Conservation (phyloP, 2,888 invertebrate genomes). For the Pogonocherus hispidulus region DNA sequence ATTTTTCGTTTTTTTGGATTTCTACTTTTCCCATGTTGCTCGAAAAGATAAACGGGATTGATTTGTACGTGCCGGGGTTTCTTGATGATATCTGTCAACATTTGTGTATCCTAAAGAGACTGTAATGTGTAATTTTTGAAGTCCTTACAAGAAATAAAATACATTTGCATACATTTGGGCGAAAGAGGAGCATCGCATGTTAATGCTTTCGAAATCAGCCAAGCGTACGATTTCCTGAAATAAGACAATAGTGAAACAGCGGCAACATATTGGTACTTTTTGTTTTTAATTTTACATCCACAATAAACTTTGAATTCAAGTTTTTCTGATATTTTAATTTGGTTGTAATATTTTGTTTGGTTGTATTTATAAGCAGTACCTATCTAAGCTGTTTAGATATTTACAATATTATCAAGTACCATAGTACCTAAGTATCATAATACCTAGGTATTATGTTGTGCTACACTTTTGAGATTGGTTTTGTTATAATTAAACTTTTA, state of each 20-base stretch:
- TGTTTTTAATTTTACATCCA: too few species aligned
- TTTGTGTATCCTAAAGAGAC: conserved; percentile 25
- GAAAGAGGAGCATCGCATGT: conserved; percentile 2
- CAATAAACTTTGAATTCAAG: too few species aligned
- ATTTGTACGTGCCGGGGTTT: conserved; percentile 34
- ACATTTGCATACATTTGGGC: conserved; percentile 21
- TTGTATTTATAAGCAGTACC: too few species aligned
- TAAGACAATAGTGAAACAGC: background rate
- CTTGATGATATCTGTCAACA: conserved; percentile 10
- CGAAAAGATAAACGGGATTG: conserved; percentile 30
- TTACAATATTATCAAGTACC: too few species aligned
- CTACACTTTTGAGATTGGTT: too few species aligned
- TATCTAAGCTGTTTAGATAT: too few species aligned
- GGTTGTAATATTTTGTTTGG: too few species aligned
- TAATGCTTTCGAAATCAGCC: background rate
- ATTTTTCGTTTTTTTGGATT: conserved; percentile 28
- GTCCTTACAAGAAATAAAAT: conserved; percentile 27
- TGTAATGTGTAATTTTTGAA: conserved; percentile 33
- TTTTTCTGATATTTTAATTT: too few species aligned
- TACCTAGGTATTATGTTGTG: too few species aligned
- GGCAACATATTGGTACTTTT: too few species aligned
- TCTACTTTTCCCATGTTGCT: conserved; percentile 27
- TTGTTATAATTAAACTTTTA: too few species aligned
- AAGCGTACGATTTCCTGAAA: background rate
- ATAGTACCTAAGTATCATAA: too few species aligned